phyloP scores from a whole-genome alignment of 2,888 invertebrate species.

The Dendrolimus pini region DNA sequence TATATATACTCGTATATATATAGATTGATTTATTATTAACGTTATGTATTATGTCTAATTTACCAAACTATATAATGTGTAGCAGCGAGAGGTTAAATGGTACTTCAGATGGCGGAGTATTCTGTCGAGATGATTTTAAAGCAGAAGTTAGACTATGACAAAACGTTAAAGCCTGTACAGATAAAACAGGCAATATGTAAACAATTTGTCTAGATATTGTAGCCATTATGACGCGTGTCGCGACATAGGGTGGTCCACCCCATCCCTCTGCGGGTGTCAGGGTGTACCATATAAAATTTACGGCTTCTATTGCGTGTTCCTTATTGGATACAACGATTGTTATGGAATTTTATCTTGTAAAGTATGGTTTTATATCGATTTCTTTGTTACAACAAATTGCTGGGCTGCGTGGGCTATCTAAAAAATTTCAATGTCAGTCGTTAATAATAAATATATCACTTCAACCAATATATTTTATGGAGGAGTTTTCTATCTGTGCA shows the following conservation, averaged over 20 bases:
- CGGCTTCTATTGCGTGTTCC: slow-evolving; percentile 9
- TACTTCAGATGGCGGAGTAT: no score
- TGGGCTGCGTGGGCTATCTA: no score
- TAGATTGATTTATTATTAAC: no score
- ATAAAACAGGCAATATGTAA: slow-evolving; percentile 6
- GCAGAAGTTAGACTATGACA: no score
- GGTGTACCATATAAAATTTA: slow-evolving; percentile 7
- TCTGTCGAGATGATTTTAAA: no score
- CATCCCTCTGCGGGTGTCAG: neutral
- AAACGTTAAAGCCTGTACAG: neutral
- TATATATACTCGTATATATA: no score
- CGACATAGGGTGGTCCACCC: neutral
- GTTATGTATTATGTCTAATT: no score
- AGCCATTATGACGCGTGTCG: slow-evolving; percentile 3
- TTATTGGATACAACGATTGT: slow-evolving; percentile 6
- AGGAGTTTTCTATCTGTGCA: no score
- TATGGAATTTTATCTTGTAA: neutral
- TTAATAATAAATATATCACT: neutral
- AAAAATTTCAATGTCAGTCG: neutral
- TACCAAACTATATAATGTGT: no score
- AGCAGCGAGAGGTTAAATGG: no score
- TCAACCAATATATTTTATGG: no score
- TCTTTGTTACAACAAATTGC: neutral
- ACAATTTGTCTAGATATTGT: slow-evolving; percentile 9
- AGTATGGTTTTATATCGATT: neutral